A percentile compares a stretch with the other conserved stretches of the same genome.
Conservation (phyloP, 2,113 vertebrate species). For the Takifugu bimaculatus region DNA sequence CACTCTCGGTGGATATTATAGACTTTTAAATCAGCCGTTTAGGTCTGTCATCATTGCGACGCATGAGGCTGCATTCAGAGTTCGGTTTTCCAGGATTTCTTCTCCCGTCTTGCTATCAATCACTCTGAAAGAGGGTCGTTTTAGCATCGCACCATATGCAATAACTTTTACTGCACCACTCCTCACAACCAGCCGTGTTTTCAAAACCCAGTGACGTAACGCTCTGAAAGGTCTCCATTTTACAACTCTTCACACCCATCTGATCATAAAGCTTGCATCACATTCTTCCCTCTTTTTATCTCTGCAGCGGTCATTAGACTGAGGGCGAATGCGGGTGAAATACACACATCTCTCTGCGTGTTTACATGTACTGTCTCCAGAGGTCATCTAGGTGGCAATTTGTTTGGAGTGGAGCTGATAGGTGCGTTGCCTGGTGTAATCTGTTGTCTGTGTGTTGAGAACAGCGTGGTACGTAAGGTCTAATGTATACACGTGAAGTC, state of each 20-base stretch:
- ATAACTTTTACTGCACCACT: neutral
- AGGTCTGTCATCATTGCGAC: slow-evolving; percentile 4
- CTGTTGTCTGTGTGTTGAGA: slow-evolving; percentile 29
- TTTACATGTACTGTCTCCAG: slow-evolving; percentile 61
- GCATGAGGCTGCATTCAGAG: slow-evolving; percentile 1
- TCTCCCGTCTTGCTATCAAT: neutral
- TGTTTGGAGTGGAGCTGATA: slow-evolving; percentile 48
- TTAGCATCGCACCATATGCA: neutral
- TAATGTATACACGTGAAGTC: slow-evolving; percentile 6
- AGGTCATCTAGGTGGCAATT: slow-evolving; percentile 55
- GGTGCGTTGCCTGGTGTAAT: slow-evolving; percentile 43
- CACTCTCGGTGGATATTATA: slow-evolving; percentile 19
- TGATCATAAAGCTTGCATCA: neutral
- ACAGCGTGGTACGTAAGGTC: slow-evolving; percentile 1
- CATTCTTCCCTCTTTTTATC: slow-evolving; percentile 44
- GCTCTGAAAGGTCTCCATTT: neutral
- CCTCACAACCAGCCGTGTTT: neutral
- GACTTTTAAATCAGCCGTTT: slow-evolving; percentile 18
- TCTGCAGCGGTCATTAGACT: slow-evolving; percentile 34
- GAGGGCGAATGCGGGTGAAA: slow-evolving; percentile 37
- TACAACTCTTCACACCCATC: neutral
- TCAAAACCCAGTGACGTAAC: neutral
- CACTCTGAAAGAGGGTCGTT: slow-evolving; percentile 1
- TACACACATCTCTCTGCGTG: slow-evolving; percentile 53
- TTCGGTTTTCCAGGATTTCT: neutral